These are phyloP conservation scores for Chrysopa pallens DNA, from an alignment of 1,140 invertebrate genomes.

Conservation along the genomic window DNA sequence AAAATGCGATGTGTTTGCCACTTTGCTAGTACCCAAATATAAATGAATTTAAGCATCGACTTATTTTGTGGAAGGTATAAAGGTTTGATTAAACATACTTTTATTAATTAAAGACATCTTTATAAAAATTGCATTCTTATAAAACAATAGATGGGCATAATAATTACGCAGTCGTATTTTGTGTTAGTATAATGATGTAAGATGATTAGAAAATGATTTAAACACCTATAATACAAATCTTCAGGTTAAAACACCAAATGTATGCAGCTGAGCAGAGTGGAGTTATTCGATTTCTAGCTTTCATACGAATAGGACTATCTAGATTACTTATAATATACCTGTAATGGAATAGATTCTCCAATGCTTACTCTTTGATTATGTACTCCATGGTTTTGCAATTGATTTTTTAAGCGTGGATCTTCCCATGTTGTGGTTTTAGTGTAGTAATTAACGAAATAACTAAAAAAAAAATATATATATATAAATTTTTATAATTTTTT, in stretches of 20 bases:
- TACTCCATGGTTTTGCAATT: constrained; percentile 13
- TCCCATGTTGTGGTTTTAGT: constrained; percentile 33
- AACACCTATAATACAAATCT: constrained; percentile 8
- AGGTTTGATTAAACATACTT: too few species aligned
- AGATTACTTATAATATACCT: constrained; percentile 9
- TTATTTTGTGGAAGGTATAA: too few species aligned
- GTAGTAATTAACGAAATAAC: constrained; percentile 60
- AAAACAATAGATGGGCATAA: too few species aligned
- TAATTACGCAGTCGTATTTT: too few species aligned
- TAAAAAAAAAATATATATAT: constrained; percentile 25
- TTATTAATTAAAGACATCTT: too few species aligned
- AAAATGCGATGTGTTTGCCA: too few species aligned
- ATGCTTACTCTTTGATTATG: constrained; percentile 7
- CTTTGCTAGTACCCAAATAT: too few species aligned
- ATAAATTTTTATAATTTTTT: too few species aligned
- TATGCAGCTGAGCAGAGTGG: not conserved
- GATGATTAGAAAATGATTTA: constrained; percentile 5
- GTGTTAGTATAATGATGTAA: too few species aligned
- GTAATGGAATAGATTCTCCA: constrained; percentile 13
- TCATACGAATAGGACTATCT: not conserved
- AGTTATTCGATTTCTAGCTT: not conserved
- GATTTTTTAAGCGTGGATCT: constrained; percentile 15
- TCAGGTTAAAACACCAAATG: not conserved
- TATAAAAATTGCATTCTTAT: too few species aligned
- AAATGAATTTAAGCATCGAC: too few species aligned